Percentiles rank a stretch among this genome's conserved stretches.
Evolutionary conservation across 2,113 vertebrate species (phyloP).

Genomic region (Ursus arctos): DNA sequence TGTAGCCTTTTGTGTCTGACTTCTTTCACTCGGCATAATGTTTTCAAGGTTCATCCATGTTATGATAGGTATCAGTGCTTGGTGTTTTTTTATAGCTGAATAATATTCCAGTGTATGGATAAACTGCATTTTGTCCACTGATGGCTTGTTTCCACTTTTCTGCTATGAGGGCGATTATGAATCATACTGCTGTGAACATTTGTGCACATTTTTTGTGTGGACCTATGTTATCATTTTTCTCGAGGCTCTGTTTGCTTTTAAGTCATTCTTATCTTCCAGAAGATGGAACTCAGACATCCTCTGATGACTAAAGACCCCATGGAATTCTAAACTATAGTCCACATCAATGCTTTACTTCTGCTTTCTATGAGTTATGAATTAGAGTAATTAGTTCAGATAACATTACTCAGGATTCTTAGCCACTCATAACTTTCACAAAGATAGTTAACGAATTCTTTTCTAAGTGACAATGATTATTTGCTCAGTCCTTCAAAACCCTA

Average conservation of each 20-base stretch:
- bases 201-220: not conserved
- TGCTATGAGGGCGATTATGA: not conserved
- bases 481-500: not conserved
- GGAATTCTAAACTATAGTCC: not conserved
- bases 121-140: not conserved
- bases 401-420: not conserved
- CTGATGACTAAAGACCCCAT: not conserved
- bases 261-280: not conserved
- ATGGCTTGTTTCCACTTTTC: not conserved
- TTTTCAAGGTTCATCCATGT: not conserved
- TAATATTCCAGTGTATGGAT: not conserved
- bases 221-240: not conserved
- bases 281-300: not conserved
- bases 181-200: not conserved
- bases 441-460: slow-evolving; percentile 41
- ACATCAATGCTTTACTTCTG: not conserved
- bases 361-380: not conserved
- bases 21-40: not conserved
- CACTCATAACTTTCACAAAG: not conserved
- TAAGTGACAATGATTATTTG: slow-evolving; percentile 27
- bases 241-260: not conserved
- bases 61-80: no score
- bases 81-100: not conserved
- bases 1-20: not conserved
- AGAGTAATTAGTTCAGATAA: not conserved